These are phyloP conservation scores for Aphelenchoides besseyi DNA, from an alignment of 1,140 invertebrate species.

Conservation along the genomic window DNA sequence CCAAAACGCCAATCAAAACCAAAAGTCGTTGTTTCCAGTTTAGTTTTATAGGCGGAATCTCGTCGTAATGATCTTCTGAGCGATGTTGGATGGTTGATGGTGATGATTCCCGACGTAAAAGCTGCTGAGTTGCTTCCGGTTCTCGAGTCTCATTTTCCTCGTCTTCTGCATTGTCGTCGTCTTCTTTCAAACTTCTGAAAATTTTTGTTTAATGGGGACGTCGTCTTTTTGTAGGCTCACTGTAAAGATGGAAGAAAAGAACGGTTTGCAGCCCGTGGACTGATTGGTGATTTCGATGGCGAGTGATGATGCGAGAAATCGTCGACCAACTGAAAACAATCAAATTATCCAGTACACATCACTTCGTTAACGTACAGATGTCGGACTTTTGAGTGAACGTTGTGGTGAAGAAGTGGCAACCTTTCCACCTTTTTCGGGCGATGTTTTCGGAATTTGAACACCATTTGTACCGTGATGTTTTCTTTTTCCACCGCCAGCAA, in stretches of 20 bases:
- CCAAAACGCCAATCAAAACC: conserved; percentile 22
- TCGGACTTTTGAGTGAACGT: conserved; percentile 8
- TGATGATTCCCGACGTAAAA: conserved; percentile 24
- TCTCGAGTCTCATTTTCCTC: conserved; percentile 17
- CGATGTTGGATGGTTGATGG: conserved; percentile 17
- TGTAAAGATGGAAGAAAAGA: conserved; percentile 26
- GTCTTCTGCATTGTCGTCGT: conserved; percentile 26
- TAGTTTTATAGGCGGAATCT: conserved; percentile 10
- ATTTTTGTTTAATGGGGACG: neutral
- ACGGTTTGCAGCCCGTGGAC: neutral
- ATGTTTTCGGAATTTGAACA: neutral
- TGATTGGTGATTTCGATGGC: conserved; percentile 24
- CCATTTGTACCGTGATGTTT: neutral
- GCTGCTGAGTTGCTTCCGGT: conserved; percentile 15
- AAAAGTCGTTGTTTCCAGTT: conserved; percentile 24
- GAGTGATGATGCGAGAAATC: conserved; percentile 10
- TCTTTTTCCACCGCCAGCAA: conserved; percentile 67
- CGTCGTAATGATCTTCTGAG: neutral
- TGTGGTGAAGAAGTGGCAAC: neutral
- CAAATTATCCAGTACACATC: neutral
- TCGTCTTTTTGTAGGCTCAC: conserved; percentile 22
- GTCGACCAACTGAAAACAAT: neutral
- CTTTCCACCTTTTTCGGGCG: conserved; percentile 9
- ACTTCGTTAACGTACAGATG: conserved; percentile 9
- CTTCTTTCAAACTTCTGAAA: conserved; percentile 18